These are phyloP conservation scores for Ptyas mucosa DNA, from an alignment of 2,113 vertebrate species.

Conservation along the genomic window DNA sequence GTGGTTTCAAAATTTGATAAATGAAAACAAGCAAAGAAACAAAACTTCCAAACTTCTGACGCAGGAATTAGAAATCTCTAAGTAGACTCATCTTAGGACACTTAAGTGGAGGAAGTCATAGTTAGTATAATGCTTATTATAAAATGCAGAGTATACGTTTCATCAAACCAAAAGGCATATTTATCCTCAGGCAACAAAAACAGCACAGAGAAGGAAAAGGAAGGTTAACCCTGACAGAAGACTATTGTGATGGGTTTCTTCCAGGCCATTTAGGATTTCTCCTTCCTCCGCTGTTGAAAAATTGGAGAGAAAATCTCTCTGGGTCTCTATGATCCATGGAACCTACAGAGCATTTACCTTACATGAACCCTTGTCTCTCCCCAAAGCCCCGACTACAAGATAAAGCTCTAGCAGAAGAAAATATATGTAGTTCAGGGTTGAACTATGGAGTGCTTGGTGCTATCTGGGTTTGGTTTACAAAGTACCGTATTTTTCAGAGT, in stretches of 20 bases:
- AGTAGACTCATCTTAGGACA: background rate
- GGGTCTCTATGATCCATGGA: background rate
- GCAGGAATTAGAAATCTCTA: background rate
- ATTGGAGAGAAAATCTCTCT: background rate
- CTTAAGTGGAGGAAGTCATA: background rate
- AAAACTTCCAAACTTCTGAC: background rate
- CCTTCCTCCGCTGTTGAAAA: background rate
- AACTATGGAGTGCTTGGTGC: background rate
- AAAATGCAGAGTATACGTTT: background rate
- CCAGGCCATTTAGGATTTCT: background rate
- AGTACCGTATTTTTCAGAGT: too few species aligned
- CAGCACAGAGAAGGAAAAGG: background rate
- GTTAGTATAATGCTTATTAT: background rate
- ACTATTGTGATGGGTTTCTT: background rate
- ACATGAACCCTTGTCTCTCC: background rate
- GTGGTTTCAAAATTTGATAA: background rate
- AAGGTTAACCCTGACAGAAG: background rate
- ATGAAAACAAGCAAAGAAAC: background rate
- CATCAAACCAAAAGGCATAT: background rate
- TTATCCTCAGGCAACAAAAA: background rate
- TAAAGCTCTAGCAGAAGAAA: background rate
- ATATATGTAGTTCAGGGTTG: background rate
- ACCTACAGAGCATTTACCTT: background rate
- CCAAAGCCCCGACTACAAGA: background rate
- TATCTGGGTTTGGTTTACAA: too few species aligned